Evolutionary conservation across 2,797 vertebrate species (phyloP).

Genomic region (Typhlichthys eigenmanni): DNA sequence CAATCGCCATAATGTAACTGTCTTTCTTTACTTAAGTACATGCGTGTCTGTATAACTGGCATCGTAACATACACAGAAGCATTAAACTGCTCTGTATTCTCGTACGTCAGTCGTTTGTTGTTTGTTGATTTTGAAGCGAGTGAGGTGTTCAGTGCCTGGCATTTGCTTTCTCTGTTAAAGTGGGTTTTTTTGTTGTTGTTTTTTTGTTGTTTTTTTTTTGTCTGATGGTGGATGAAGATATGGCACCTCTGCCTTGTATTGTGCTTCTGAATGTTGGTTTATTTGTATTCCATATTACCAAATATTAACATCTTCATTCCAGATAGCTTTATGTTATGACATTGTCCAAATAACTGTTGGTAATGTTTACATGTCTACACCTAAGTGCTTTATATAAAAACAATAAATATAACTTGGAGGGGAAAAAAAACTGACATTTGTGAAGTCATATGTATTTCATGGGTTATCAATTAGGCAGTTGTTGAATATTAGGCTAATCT

Average conservation of each 20-base stretch:
- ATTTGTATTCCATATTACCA: constrained; percentile 68
- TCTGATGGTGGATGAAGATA: constrained; percentile 51
- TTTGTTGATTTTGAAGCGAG: constrained; percentile 44
- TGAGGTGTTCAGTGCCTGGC: constrained; percentile 53
- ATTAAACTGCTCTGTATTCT: constrained; percentile 54
- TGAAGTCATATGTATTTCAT: neutral
- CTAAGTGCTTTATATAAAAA: constrained; percentile 70
- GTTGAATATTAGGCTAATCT: too few species aligned
- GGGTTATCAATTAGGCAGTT: too few species aligned
- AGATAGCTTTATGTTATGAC: constrained; percentile 66
- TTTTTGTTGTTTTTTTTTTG: constrained; percentile 18
- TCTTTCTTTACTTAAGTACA: constrained; percentile 71
- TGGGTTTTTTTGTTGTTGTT: constrained; percentile 19
- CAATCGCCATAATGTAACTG: constrained; percentile 52
- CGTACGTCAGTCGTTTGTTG: constrained; percentile 50
- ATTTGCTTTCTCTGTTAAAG: constrained; percentile 18
- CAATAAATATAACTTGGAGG: constrained; percentile 70
- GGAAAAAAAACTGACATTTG: neutral
- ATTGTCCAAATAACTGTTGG: constrained; percentile 77
- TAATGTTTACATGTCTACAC: constrained; percentile 71
- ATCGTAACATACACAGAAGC: constrained; percentile 50
- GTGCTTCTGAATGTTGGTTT: constrained; percentile 60
- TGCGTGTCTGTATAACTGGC: constrained; percentile 67
- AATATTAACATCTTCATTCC: constrained; percentile 67
- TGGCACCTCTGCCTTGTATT: constrained; percentile 68